A percentile compares a stretch with the other conserved stretches of the same genome.
These are phyloP conservation scores for Cheiracanthium punctorium DNA, from an alignment of 2,888 invertebrate species.

Conservation along the genomic window DNA sequence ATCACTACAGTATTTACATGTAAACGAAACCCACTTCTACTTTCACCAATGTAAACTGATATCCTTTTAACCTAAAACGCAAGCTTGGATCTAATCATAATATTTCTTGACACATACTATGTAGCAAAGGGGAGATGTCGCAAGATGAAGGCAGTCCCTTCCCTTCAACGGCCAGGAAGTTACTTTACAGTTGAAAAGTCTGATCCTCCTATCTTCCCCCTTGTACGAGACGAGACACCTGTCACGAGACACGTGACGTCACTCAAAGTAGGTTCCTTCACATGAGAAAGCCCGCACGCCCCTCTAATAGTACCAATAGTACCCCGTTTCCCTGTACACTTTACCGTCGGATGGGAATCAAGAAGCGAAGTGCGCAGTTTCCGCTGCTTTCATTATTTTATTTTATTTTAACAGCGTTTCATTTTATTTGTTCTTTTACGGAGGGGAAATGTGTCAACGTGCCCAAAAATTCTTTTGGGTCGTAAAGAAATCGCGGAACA, in stretches of 20 bases:
- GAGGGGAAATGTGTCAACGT: too few species aligned
- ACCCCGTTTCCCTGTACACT: slow-evolving; percentile 5
- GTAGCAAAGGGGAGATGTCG: too few species aligned
- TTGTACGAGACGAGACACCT: slow-evolving; percentile 35
- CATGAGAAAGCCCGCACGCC: slow-evolving; percentile 42
- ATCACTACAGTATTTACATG: too few species aligned
- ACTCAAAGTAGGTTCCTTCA: slow-evolving; percentile 24
- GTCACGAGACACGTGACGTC: slow-evolving; percentile 19
- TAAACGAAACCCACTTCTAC: too few species aligned
- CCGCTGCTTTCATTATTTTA: background rate
- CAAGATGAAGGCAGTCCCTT: background rate
- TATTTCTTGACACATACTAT: too few species aligned
- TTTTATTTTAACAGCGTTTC: background rate
- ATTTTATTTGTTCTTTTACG: too few species aligned
- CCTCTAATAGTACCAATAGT: slow-evolving; percentile 39
- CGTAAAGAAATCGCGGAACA: too few species aligned
- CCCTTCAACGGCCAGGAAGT: slow-evolving; percentile 1
- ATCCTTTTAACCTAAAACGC: too few species aligned
- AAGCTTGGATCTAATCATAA: too few species aligned
- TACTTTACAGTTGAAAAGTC: slow-evolving; percentile 5
- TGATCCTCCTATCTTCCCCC: background rate
- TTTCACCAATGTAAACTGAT: too few species aligned
- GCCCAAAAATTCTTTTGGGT: too few species aligned
- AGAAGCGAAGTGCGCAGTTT: background rate
- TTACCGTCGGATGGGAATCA: background rate